Evolutionary conservation across 2,888 invertebrate species (phyloP).

Genomic region (Acleris holmiana): DNA sequence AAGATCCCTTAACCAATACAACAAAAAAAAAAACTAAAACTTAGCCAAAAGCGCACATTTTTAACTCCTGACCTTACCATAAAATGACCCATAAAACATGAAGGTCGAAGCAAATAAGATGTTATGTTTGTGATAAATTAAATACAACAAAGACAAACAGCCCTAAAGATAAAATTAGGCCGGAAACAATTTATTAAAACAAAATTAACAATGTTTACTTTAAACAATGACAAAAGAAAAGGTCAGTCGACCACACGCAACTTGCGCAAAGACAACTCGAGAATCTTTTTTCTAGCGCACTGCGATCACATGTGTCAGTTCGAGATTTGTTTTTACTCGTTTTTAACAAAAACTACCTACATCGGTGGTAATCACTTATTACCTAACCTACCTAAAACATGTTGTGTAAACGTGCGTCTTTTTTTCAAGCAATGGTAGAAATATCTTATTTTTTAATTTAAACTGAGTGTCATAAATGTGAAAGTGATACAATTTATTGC

Average conservation of each 20-base stretch:
- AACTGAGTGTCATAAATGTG: too few species aligned
- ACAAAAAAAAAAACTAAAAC: too few species aligned
- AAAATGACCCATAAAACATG: not conserved
- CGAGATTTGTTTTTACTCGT: constrained; percentile 7
- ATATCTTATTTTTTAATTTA: too few species aligned
- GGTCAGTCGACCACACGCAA: constrained; percentile 64
- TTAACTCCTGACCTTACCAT: not conserved
- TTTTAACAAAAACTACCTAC: constrained; percentile 29
- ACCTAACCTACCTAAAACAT: too few species aligned
- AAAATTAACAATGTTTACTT: constrained; percentile 61
- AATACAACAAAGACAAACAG: constrained; percentile 23
- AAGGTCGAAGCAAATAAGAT: not conserved
- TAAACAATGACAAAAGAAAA: constrained; percentile 55
- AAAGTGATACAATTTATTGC: too few species aligned
- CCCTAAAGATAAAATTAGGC: constrained; percentile 15
- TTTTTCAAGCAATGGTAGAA: too few species aligned
- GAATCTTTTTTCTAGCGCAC: constrained; percentile 28
- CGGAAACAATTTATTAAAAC: constrained; percentile 43
- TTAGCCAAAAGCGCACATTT: not conserved
- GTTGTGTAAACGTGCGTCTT: too few species aligned
- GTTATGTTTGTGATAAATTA: constrained; percentile 24
- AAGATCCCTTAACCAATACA: too few species aligned
- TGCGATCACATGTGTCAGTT: constrained; percentile 25
- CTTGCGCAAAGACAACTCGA: constrained; percentile 49
- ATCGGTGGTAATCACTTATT: not conserved